Percentiles rank a stretch among this genome's conserved stretches.
Evolutionary conservation across 1,140 invertebrate species (phyloP).

Genomic region (Capitella teleta): DNA sequence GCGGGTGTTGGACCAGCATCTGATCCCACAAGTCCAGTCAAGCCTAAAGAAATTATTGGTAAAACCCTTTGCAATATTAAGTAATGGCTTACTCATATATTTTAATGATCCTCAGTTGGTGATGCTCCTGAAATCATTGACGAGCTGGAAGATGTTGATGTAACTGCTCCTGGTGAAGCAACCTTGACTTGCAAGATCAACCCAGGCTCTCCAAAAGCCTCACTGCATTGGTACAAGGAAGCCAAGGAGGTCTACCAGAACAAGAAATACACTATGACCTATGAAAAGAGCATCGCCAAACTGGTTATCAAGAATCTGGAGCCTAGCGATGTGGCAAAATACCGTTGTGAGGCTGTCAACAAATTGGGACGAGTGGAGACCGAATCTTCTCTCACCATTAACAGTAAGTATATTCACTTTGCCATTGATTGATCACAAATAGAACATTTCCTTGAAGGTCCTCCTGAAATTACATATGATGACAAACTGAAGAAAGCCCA

Average conservation of each 20-base stretch:
- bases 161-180: background rate
- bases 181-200: constrained; percentile 8
- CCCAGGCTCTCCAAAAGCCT: constrained; percentile 8
- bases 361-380: constrained; percentile 33
- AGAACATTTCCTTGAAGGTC: constrained; percentile 51
- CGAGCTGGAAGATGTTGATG: constrained; percentile 6
- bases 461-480: constrained; percentile 50
- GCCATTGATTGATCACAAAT: constrained; percentile 59
- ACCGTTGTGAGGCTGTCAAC: constrained; percentile 32
- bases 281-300: constrained; percentile 31
- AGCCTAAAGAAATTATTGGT: constrained; percentile 79
- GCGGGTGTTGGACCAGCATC: constrained; percentile 91
- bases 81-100: no score
- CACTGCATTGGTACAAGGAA: constrained; percentile 16
- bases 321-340: constrained; percentile 30
- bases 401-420: constrained; percentile 31
- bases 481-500: constrained; percentile 28
- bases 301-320: constrained; percentile 35
- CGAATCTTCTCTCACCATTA: constrained; percentile 30
- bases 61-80: no score
- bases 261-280: constrained; percentile 36
- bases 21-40: constrained; percentile 68
- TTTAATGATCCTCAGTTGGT: constrained; percentile 4
- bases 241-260: constrained; percentile 32
- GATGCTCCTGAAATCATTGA: constrained; percentile 7